These are phyloP conservation scores for Lithophane semibrunnea DNA, from an alignment of 2,888 invertebrate genomes.

Conservation along the genomic window DNA sequence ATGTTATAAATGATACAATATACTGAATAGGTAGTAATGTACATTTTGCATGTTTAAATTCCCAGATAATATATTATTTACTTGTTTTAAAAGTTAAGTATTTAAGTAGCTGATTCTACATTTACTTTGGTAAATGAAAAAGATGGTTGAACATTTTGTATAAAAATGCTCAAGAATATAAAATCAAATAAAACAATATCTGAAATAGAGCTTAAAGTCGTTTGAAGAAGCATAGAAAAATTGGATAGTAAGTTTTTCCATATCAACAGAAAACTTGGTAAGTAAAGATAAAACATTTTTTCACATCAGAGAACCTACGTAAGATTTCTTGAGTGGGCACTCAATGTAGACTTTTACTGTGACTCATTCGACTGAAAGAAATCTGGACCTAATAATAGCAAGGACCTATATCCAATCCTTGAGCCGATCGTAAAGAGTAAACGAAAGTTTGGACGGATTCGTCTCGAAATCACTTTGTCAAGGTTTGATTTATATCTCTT, in stretches of 20 bases:
- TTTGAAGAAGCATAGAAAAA: slow-evolving; percentile 24
- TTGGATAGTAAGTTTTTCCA: slow-evolving; percentile 49
- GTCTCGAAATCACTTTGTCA: slow-evolving; percentile 68
- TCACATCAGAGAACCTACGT: slow-evolving; percentile 67
- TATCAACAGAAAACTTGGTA: slow-evolving; percentile 64
- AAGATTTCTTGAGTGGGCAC: slow-evolving; percentile 57
- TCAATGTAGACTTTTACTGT: slow-evolving; percentile 61
- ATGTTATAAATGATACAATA: background rate
- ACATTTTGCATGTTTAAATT: no score
- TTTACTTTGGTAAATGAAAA: no score
- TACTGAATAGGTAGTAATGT: background rate
- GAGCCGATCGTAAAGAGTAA: slow-evolving; percentile 62
- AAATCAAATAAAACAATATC: slow-evolving; percentile 16
- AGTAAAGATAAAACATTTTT: slow-evolving; percentile 68
- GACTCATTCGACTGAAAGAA: slow-evolving; percentile 66
- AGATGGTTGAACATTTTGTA: background rate
- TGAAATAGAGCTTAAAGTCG: background rate
- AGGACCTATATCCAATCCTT: slow-evolving; percentile 50
- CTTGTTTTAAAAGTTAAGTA: no score
- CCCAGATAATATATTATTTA: no score
- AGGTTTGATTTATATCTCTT: slow-evolving; percentile 67
- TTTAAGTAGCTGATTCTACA: no score
- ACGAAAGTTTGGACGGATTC: slow-evolving; percentile 69
- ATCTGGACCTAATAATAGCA: slow-evolving; percentile 65
- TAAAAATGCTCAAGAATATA: background rate